A percentile compares a stretch with the other conserved stretches of the same genome.
Evolutionary conservation across 2,797 vertebrate genomes (phyloP).

Genomic region (Rhinella marina): DNA sequence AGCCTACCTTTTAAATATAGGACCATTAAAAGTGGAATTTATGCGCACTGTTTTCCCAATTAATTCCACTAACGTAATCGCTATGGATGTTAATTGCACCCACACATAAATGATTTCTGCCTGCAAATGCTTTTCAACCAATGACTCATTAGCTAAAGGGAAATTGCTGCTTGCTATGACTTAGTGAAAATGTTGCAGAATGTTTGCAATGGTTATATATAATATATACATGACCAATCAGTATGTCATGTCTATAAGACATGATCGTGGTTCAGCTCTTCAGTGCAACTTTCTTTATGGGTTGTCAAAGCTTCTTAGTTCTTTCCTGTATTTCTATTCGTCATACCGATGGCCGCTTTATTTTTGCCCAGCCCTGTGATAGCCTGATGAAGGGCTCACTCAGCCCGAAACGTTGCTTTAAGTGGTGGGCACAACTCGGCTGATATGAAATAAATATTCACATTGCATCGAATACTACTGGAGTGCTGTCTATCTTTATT

Average conservation of each 20-base stretch:
- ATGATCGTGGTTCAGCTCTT: not conserved
- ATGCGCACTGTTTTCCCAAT: not conserved
- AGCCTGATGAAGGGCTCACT: too few species aligned
- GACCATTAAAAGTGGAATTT: not conserved
- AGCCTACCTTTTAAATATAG: not conserved
- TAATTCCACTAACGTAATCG: not conserved
- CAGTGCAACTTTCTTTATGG: not conserved
- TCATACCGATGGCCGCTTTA: too few species aligned
- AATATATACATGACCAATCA: not conserved
- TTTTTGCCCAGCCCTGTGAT: too few species aligned
- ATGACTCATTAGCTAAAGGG: not conserved
- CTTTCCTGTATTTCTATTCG: not conserved
- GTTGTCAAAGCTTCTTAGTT: not conserved
- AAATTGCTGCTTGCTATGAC: too few species aligned
- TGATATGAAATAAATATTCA: too few species aligned
- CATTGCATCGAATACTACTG: too few species aligned
- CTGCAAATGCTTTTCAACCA: not conserved
- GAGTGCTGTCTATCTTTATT: too few species aligned
- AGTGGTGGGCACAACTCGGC: too few species aligned
- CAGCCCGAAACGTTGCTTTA: too few species aligned
- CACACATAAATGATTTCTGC: not conserved
- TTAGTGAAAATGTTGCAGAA: not conserved
- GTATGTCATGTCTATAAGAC: not conserved
- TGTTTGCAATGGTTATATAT: not conserved
- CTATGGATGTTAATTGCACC: slow-evolving; percentile 8